Percentiles rank a stretch among this genome's conserved stretches.
phyloP scores from a whole-genome alignment of 2,113 vertebrate genomes.

The Marcusenius ussheri region DNA sequence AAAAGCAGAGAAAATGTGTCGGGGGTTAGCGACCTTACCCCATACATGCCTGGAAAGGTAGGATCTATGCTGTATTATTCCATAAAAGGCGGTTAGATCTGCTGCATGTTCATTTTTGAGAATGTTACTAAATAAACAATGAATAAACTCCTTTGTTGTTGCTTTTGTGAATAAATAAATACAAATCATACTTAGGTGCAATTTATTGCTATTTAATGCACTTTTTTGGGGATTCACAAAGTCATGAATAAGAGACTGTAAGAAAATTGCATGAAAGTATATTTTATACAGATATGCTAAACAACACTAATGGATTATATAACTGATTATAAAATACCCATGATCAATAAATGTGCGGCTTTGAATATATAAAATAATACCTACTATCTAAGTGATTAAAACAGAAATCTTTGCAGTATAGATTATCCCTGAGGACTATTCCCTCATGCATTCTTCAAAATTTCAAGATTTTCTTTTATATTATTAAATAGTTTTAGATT shows the following conservation, averaged over 20 bases:
- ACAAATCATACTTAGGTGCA: neutral
- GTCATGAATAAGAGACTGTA: neutral
- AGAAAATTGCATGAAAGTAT: neutral
- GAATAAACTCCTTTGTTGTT: neutral
- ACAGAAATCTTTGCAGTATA: neutral
- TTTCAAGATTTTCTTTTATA: neutral
- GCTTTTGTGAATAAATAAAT: neutral
- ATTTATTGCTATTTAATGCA: neutral
- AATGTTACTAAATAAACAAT: neutral
- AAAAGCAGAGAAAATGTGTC: slow-evolving; percentile 59
- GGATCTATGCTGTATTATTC: slow-evolving; percentile 27
- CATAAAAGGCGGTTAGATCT: neutral
- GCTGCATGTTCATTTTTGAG: neutral
- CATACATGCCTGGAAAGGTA: slow-evolving; percentile 66
- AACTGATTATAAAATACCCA: neutral
- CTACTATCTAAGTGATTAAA: neutral
- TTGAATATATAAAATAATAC: neutral
- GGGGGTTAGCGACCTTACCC: slow-evolving; percentile 68
- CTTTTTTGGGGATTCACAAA: neutral
- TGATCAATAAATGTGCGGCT: neutral
- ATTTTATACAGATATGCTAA: neutral
- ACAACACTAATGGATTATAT: neutral
- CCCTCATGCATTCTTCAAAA: neutral
- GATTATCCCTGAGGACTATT: neutral
- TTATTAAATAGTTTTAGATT: neutral